Evolutionary conservation across 2,888 invertebrate species (phyloP).

Genomic region (Crioceris asparagi): DNA sequence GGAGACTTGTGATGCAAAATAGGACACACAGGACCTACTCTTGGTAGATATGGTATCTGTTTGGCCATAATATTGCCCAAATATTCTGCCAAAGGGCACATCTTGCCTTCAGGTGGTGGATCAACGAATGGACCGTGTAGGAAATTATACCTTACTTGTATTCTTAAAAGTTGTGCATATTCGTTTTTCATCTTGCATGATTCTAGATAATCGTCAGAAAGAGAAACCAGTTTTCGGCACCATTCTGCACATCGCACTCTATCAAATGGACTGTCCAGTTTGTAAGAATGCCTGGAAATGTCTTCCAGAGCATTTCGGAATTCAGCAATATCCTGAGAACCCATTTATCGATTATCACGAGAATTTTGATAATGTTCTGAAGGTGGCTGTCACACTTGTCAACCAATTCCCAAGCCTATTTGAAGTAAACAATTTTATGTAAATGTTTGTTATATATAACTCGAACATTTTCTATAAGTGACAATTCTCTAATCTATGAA

Average conservation of each 20-base stretch:
- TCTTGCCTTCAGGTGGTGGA: constrained; percentile 36
- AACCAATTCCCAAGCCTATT: no score
- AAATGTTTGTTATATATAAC: no score
- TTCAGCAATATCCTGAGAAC: constrained; percentile 34
- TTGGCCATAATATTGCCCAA: constrained; percentile 37
- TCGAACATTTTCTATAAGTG: no score
- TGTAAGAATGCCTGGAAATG: constrained; percentile 32
- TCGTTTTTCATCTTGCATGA: constrained; percentile 40
- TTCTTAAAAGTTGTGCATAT: constrained; percentile 42
- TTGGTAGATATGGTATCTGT: constrained; percentile 39
- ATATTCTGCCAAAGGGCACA: constrained; percentile 40
- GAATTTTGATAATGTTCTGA: no score
- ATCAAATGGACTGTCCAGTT: constrained; percentile 37
- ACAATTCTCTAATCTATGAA: no score
- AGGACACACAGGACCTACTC: constrained; percentile 43
- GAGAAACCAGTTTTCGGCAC: constrained; percentile 38
- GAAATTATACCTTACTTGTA: constrained; percentile 40
- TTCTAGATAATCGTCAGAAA: constrained; percentile 39
- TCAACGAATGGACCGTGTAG: constrained; percentile 41
- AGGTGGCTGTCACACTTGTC: no score
- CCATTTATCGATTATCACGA: no score
- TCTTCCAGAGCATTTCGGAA: constrained; percentile 35
- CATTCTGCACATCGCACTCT: constrained; percentile 45
- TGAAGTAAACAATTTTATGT: no score
- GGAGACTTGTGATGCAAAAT: constrained; percentile 41